Conservation (phyloP, 2,113 vertebrate genomes). For the Narcine bancroftii region DNA sequence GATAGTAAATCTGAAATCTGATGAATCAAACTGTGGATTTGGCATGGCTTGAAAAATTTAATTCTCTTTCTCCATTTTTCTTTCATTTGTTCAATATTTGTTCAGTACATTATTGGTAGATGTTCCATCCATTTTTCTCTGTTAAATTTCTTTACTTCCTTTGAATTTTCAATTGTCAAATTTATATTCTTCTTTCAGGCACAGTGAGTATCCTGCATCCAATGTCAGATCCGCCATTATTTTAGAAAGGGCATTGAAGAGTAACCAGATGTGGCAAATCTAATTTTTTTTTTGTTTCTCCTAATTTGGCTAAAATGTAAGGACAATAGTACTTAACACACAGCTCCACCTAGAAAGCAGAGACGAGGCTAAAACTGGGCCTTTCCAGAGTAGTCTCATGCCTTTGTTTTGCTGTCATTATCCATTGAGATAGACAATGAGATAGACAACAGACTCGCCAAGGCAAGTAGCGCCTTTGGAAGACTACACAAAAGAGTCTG, state of each 20-base stretch:
- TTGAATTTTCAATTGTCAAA: neutral
- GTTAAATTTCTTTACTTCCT: neutral
- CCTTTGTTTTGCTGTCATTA: neutral
- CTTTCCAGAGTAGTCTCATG: no score
- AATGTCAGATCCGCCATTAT: neutral
- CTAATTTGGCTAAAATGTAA: neutral
- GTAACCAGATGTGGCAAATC: neutral
- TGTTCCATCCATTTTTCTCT: neutral
- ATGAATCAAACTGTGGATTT: neutral
- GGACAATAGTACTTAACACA: neutral
- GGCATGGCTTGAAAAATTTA: neutral
- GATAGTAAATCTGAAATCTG: no score
- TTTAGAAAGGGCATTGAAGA: neutral
- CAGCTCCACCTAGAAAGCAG: neutral
- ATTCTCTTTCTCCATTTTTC: neutral
- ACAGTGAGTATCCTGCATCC: neutral
- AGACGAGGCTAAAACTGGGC: neutral
- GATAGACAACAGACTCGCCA: no score
- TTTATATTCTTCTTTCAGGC: neutral
- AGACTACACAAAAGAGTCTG: no score
- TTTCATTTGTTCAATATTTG: neutral
- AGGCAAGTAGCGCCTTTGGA: no score
- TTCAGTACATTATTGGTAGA: neutral
- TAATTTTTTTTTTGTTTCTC: neutral
- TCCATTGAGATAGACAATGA: neutral